Percentiles rank a stretch among this genome's conserved stretches.
Conservation (phyloP, 2,113 vertebrate genomes). For the Maylandia zebra region DNA sequence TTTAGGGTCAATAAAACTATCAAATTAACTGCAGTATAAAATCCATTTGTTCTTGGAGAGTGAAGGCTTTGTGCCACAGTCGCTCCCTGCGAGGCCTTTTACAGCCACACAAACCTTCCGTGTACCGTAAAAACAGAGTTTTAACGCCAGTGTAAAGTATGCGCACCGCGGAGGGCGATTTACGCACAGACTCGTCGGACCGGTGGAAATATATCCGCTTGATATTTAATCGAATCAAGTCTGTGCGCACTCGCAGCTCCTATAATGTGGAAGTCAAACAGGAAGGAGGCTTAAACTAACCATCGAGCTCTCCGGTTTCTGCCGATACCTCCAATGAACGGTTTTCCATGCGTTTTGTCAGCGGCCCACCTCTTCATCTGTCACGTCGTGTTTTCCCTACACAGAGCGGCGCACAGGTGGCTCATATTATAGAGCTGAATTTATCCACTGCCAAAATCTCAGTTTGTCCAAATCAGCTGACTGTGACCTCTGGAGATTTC, state of each 20-base stretch:
- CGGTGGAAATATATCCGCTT: background rate
- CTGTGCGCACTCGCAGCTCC: background rate
- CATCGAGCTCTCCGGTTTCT: slow-evolving; percentile 31
- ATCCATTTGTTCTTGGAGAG: background rate
- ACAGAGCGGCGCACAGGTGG: slow-evolving; percentile 49
- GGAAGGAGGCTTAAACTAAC: slow-evolving; percentile 51
- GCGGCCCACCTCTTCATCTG: slow-evolving; percentile 46
- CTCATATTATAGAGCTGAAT: slow-evolving; percentile 47
- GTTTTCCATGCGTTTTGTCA: slow-evolving; percentile 41
- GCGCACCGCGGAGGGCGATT: background rate
- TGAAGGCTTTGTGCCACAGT: background rate
- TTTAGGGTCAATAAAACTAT: background rate
- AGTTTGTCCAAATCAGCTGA: slow-evolving; percentile 53
- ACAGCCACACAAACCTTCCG: background rate
- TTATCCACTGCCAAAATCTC: slow-evolving; percentile 17
- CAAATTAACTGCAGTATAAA: background rate
- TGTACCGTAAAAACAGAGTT: background rate
- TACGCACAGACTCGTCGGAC: background rate
- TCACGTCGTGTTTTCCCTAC: slow-evolving; percentile 48
- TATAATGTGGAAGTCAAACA: slow-evolving; percentile 49
- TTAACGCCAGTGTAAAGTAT: background rate
- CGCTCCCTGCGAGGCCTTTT: background rate
- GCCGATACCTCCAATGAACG: slow-evolving; percentile 23
- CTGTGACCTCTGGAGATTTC: slow-evolving; percentile 5
- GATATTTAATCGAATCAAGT: slow-evolving; percentile 36